Evolutionary conservation across 1,140 invertebrate genomes (phyloP), one percentile per base, ranked within the genome.

Genomic region (Chironomus striatipennis): DNA sequence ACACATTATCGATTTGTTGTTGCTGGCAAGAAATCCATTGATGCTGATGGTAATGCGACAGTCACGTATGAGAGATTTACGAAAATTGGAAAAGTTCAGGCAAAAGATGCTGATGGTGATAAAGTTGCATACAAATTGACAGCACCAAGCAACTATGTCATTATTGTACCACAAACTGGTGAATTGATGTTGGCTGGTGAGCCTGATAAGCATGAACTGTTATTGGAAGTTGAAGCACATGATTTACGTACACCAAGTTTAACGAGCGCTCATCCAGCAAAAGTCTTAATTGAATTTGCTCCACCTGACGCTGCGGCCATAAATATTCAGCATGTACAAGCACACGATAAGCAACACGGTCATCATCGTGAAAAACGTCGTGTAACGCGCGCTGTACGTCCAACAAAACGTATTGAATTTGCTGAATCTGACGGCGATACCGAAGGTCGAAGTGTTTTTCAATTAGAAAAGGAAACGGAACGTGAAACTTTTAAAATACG

Each of bases 401-500:
- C 94, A 2, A 97, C 94, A 0, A 96, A 96, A 83, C 88, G 94
- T 75, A 93, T 95, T 75, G 94, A 96, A 77, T 96, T 96, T 79
- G 92, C 92, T 0, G 95, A 97, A 82, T 89, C 92, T 6, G 94
- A 97, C 77, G 95, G 95, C 4, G 91, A 94, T 79, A 88, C 89
- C 3, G 93, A 96, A 81, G 93, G 93, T 65, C 90, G 93, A 78
- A 89, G 91, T 73, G 94, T 95, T 42, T 96, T 97, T 81, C 91
- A 93, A 65, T 83, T 97, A 73, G 94, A 96, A 78, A 96, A 96
- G 81, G 93, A 96, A 83, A 93, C 92, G 20, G 93, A 96, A 75
- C 88, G 91, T 78, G 95, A 97, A 81, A 94, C 91, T 9, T 97
- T 96, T 81, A 96, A 96, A 84, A 95, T 97, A 78, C 86, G 93